phyloP scores from a whole-genome alignment of 2,888 invertebrate species.

The Melanotus villosus region DNA sequence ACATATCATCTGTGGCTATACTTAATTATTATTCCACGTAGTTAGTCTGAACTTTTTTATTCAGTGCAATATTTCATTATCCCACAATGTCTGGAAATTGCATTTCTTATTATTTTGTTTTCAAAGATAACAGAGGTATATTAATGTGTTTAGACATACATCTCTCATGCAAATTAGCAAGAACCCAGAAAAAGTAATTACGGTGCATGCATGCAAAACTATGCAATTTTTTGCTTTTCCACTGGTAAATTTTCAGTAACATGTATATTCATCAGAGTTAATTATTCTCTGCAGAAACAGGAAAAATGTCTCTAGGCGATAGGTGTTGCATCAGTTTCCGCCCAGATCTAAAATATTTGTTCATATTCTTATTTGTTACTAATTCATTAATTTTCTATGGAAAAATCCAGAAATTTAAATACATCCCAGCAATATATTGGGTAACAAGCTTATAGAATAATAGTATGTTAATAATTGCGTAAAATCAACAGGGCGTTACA shows the following conservation, averaged over 20 bases:
- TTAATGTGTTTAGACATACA: slow-evolving; percentile 45
- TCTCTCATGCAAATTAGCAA: slow-evolving; percentile 46
- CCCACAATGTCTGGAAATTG: not conserved
- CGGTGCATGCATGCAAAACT: slow-evolving; percentile 45
- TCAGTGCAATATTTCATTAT: not conserved
- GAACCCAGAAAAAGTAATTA: slow-evolving; percentile 45
- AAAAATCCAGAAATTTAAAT: too few species aligned
- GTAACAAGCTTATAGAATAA: too few species aligned
- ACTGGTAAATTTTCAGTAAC: slow-evolving; percentile 41
- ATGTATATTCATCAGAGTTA: slow-evolving; percentile 48
- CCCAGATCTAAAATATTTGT: not conserved
- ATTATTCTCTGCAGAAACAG: slow-evolving; percentile 41
- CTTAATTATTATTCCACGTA: too few species aligned
- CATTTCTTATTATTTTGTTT: not conserved
- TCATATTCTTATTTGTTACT: not conserved
- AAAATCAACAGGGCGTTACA: too few species aligned
- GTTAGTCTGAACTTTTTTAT: not conserved
- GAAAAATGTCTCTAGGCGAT: slow-evolving; percentile 38
- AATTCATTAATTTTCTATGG: too few species aligned
- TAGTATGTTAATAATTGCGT: too few species aligned
- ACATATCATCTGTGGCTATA: too few species aligned
- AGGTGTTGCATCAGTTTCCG: slow-evolving; percentile 12
- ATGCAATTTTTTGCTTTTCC: slow-evolving; percentile 42
- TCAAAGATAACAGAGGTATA: slow-evolving; percentile 34
- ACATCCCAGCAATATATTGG: too few species aligned